Conservation (phyloP, 2,797 vertebrate genomes). For the Astyanax mexicanus region DNA sequence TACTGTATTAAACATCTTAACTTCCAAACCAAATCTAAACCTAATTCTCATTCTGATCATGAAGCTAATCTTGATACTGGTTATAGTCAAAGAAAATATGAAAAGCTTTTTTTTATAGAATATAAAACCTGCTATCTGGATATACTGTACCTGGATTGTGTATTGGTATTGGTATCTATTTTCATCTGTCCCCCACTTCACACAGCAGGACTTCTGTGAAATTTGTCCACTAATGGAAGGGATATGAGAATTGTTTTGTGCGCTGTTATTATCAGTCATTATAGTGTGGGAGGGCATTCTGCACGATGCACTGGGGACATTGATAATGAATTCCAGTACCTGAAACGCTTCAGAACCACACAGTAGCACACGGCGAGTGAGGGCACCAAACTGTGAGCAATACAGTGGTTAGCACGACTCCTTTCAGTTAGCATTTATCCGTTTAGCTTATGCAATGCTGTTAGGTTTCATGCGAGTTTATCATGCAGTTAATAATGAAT, state of each 20-base stretch:
- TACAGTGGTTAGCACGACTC: background rate
- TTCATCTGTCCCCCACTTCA: background rate
- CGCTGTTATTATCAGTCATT: conserved; percentile 16
- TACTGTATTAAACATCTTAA: no score
- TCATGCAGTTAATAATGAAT: background rate
- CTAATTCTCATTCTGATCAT: no score
- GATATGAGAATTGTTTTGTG: conserved; percentile 14
- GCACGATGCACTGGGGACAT: background rate
- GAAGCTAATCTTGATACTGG: no score
- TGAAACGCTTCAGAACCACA: background rate
- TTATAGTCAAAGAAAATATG: no score
- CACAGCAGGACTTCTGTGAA: conserved; percentile 26
- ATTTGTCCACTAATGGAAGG: conserved; percentile 30
- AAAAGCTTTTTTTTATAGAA: no score
- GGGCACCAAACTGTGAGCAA: background rate
- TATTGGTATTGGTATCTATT: background rate
- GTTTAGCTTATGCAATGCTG: background rate
- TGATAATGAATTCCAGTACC: conserved; percentile 1
- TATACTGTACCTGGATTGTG: no score
- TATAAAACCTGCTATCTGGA: no score
- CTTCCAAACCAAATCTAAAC: no score
- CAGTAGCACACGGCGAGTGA: background rate
- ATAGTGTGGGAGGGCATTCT: conserved; percentile 4
- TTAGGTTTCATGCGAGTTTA: background rate
- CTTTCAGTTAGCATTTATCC: background rate